Percentiles rank a stretch among this genome's conserved stretches.
phyloP scores from a whole-genome alignment of 2,113 vertebrate species.

The Sterrhoptilus dennistouni region DNA sequence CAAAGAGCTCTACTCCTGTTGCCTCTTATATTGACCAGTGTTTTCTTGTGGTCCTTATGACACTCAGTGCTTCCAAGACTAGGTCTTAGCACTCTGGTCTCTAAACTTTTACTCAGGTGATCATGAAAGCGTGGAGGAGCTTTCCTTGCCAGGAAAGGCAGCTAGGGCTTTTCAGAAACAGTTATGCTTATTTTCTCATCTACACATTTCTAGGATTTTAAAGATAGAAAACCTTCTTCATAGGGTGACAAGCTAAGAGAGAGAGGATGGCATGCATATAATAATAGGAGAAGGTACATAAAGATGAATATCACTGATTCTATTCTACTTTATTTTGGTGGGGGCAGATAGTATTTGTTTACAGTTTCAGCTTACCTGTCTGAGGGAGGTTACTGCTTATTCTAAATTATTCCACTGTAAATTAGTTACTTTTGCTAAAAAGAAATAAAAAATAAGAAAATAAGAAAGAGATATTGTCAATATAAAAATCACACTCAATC shows the following conservation, averaged over 20 bases:
- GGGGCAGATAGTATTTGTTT: background rate
- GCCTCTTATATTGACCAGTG: background rate
- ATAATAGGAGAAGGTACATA: background rate
- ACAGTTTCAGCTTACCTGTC: background rate
- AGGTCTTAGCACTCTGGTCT: background rate
- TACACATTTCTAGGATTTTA: background rate
- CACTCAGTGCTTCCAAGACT: background rate
- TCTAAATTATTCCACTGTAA: background rate
- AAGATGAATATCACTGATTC: background rate
- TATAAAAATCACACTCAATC: background rate
- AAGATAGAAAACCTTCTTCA: background rate
- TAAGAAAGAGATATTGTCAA: background rate
- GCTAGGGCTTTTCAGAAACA: background rate
- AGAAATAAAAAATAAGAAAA: background rate
- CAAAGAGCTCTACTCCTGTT: background rate
- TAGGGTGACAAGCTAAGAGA: background rate
- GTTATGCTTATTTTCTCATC: background rate
- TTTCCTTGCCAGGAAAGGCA: background rate
- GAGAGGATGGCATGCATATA: background rate
- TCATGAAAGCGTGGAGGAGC: background rate
- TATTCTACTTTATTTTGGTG: background rate
- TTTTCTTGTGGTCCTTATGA: background rate
- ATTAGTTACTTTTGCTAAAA: background rate
- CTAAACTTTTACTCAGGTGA: background rate
- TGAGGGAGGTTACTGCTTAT: background rate